phyloP scores from a whole-genome alignment of 2,797 vertebrate species.

The Alcedo atthis region DNA sequence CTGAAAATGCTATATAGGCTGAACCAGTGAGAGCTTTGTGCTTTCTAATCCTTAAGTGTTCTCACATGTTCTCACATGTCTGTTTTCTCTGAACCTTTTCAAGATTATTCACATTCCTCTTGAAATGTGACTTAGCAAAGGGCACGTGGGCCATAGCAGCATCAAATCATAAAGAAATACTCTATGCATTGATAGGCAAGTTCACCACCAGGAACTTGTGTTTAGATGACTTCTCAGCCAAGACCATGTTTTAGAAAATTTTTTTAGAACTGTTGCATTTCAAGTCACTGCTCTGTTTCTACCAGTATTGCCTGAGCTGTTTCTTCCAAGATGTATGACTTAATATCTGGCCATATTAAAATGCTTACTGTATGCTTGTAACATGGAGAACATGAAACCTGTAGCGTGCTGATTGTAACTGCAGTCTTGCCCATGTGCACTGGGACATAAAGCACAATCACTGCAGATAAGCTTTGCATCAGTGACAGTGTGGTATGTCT shows the following conservation, averaged over 20 bases:
- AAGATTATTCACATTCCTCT: background rate
- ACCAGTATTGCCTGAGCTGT: no score
- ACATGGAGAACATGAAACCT: no score
- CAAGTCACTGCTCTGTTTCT: no score
- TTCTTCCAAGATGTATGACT: no score
- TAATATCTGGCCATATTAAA: no score
- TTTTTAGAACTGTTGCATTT: no score
- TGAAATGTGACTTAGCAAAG: background rate
- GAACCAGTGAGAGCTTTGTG: background rate
- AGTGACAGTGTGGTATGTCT: background rate
- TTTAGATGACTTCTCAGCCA: no score
- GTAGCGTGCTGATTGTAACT: no score
- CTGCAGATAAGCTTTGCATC: background rate
- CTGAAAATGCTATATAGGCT: background rate
- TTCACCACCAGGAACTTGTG: background rate
- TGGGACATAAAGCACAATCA: no score
- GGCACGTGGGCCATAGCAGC: fast-evolving
- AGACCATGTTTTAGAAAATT: no score
- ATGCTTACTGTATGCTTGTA: no score
- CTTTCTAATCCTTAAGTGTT: background rate
- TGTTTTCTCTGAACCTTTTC: background rate
- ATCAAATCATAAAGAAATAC: background rate
- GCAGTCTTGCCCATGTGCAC: no score
- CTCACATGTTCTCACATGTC: background rate
- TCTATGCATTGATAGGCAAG: background rate